A percentile compares a stretch with the other conserved stretches of the same genome.
These are phyloP conservation scores for Laticauda colubrina DNA, from an alignment of 2,113 vertebrate species.

Conservation along the genomic window DNA sequence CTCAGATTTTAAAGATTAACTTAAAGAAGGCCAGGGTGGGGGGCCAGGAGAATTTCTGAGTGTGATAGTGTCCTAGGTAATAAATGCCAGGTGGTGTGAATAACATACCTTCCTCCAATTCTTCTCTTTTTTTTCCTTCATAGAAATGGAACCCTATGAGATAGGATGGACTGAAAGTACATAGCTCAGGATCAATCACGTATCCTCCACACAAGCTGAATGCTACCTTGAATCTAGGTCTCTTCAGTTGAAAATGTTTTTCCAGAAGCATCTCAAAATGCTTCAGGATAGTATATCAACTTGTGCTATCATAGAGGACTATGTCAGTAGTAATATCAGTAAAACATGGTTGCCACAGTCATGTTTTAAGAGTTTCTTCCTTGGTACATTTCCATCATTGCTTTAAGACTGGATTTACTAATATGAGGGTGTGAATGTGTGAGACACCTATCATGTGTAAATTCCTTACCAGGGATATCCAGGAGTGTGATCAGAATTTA, in stretches of 20 bases:
- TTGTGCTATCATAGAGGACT: not conserved
- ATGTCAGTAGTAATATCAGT: not conserved
- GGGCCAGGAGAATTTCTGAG: not conserved
- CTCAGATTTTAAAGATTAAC: not conserved
- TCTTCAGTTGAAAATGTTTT: not conserved
- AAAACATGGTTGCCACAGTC: not conserved
- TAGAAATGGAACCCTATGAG: not conserved
- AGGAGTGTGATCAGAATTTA: not conserved
- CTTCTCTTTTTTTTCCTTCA: not conserved
- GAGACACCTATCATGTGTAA: not conserved
- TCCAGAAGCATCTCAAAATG: not conserved
- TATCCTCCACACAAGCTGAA: not conserved
- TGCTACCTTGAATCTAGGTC: not conserved
- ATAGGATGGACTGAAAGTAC: not conserved
- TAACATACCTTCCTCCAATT: not conserved
- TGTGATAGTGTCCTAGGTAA: not conserved
- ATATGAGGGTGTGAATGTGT: not conserved
- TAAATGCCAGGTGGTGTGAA: not conserved
- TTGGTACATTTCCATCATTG: not conserved
- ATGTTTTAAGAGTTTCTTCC: not conserved
- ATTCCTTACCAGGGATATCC: not conserved
- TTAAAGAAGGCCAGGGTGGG: not conserved
- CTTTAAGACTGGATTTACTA: not conserved
- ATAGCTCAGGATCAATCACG: not conserved
- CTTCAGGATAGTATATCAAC: not conserved